Conservation (phyloP, 2,797 vertebrate genomes). For the Rhyacichthys aspro region DNA sequence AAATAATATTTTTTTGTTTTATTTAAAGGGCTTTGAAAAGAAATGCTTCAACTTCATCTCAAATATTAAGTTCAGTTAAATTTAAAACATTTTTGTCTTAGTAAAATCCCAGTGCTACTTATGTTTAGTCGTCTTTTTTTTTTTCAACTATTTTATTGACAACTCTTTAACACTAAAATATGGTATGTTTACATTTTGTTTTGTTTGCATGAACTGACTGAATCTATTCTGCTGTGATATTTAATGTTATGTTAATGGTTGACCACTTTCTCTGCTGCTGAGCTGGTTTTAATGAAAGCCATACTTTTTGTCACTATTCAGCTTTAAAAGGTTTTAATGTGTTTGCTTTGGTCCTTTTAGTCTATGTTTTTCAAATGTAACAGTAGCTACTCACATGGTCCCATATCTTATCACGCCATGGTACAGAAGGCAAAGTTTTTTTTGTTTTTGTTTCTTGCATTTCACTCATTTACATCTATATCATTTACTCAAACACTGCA, state of each 20-base stretch:
- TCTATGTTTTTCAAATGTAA: background rate
- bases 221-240: conserved; percentile 9
- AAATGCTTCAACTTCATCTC: background rate
- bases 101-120: background rate
- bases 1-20: conserved; percentile 8
- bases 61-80: background rate
- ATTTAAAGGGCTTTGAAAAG: conserved; percentile 26
- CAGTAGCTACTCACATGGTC: conserved; percentile 3
- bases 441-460: too few relatives aligned
- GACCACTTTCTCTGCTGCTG: conserved; percentile 12
- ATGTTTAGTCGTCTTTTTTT: background rate
- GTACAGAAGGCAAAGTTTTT: conserved; percentile 6
- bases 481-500: too few relatives aligned
- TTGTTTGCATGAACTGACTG: conserved; percentile 14
- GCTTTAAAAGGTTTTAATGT: conserved; percentile 10
- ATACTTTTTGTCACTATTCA: conserved; percentile 3
- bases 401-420: conserved; percentile 2
- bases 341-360: background rate
- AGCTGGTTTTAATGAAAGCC: conserved; percentile 11
- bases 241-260: background rate
- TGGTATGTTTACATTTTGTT: conserved; percentile 31
- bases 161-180: conserved; percentile 34
- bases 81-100: too few relatives aligned
- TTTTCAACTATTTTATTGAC: background rate
- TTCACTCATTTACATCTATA: too few relatives aligned